Evolutionary conservation across 2,113 vertebrate species (phyloP), one percentile per base, ranked within the genome.

Genomic region (Cercopithecus mona): DNA sequence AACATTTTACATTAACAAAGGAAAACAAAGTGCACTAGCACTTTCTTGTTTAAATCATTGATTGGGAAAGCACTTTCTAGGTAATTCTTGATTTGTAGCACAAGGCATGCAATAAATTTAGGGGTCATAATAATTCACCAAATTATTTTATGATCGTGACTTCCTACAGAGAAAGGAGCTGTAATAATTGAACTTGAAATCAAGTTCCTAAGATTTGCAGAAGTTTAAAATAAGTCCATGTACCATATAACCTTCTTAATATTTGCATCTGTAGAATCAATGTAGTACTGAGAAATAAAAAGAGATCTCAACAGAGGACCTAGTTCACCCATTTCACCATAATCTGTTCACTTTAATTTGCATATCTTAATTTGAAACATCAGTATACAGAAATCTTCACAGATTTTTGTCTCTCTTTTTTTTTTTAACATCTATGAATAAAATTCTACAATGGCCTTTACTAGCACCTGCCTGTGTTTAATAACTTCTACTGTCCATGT

Each of bases 1-100:
- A 91, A 88, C 20, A 38, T 80, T 95, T 92, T 61, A 57, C 35
- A 5, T 80, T 70, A 86, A 88, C 61, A 45, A 78, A 90, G 88
- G 30, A 76, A 88, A 78, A 79, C 8, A 40, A 68, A 88, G 70
- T 32, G 22, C 25, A 81, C 30, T 43, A 50, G 18, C 64, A 23
- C 16, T 57, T 70, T 88, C 57, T 68, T 80, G 59, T 43, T 43
- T 61, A 78, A 88, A 52, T 45, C 48, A 72, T 14, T 88, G 30
- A 72, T 12, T 52, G 35, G 57, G 25, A 93, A 81, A 88, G 8
- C 17, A 85, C 59, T 73, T 85, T 91, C 52, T 43, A 32, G 64
- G 59, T 86, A 84, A 72, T 61, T 38, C 2, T 22, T 80, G 72
- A 61, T 61, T 90, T 57, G 57, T 13, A 22, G n/a, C 17, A 22